Percentiles rank a stretch among this genome's conserved stretches.
Conservation (phyloP, 2,888 invertebrate genomes). For the Physocephala rufipes region DNA sequence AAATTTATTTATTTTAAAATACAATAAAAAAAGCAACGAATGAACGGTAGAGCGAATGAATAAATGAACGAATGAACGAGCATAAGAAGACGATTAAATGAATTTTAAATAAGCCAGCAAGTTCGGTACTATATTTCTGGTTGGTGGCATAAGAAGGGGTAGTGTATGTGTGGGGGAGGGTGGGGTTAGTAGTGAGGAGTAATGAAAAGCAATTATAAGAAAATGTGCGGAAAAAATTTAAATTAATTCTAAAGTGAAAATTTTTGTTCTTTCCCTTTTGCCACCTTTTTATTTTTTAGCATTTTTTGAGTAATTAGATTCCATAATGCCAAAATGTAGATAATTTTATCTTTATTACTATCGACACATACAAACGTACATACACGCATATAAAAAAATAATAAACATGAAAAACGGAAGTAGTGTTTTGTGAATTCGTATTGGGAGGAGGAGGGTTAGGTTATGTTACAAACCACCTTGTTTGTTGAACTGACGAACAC, state of each 20-base stretch:
- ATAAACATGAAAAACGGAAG: neutral
- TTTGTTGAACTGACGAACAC: too few species aligned
- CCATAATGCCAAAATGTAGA: neutral
- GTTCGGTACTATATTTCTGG: neutral
- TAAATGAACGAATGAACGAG: too few species aligned
- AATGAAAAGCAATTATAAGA: slow-evolving; percentile 9
- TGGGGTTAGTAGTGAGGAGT: slow-evolving; percentile 8
- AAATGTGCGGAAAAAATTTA: slow-evolving; percentile 26
- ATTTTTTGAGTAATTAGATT: neutral
- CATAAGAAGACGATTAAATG: too few species aligned
- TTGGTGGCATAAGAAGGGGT: neutral
- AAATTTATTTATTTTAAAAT: neutral
- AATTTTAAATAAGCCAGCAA: too few species aligned
- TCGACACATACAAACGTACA: neutral
- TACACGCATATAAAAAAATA: neutral
- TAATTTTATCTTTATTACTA: neutral
- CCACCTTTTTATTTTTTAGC: slow-evolving; percentile 15
- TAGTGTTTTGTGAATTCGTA: neutral
- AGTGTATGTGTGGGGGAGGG: slow-evolving; percentile 44
- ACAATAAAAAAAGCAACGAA: neutral
- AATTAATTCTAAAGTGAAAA: slow-evolving; percentile 46
- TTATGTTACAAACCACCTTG: too few species aligned
- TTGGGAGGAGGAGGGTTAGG: neutral
- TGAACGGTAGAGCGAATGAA: too few species aligned
- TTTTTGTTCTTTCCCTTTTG: slow-evolving; percentile 49